Base-by-base conservation (phyloP, 2,113 vertebrate genomes). In the Callipepla squamata region DNA sequence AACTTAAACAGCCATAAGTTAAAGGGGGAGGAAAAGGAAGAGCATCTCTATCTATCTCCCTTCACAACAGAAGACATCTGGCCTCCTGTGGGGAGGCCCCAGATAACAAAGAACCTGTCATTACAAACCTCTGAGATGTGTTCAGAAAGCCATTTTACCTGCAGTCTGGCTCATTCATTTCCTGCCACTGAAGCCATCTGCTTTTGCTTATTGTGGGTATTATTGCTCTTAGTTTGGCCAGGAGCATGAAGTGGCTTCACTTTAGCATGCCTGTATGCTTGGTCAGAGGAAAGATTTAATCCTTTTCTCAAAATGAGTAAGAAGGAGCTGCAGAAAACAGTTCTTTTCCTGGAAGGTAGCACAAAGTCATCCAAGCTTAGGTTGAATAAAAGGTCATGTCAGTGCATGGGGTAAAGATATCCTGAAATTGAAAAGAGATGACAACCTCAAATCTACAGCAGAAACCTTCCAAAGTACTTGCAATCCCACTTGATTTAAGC, bases 1-100 rank as follows among this genome's bases (percentile, higher is more conserved):
- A 96, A 96, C 91, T 95, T 96, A 96, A 96, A 96, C 93, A 94
- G 82, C 93, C 93, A 95, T 95, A 92, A 96, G 93, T 95, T 95
- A 96, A 87, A 96, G 81, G 76, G 91, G 93, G 94, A 96, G 95
- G 91, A 95, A 93, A 96, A 94, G 89, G 68, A 95, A 92, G 87
- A 94, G 79, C 91, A 92, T 94, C 95, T 91, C 94, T 90, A 89
- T 90, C 82, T 92, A 85, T 96, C 95, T 96, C 44, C 69, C 84
- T 79, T 94, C 93, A 82, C 76, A 94, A 96, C 89, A 94, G 89
- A 89, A 93, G 95, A 94, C 93, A 94, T 95, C 94, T 95, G 94
- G 93, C 85, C 84, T 91, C 69, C 93, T 70, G 81, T 80, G 65
- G 85, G 87, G 75, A 93, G 91, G 94, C 91, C 95, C 91, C 94